Evolutionary conservation across 2,888 invertebrate genomes (phyloP).

Genomic region (Saturnia pavonia): DNA sequence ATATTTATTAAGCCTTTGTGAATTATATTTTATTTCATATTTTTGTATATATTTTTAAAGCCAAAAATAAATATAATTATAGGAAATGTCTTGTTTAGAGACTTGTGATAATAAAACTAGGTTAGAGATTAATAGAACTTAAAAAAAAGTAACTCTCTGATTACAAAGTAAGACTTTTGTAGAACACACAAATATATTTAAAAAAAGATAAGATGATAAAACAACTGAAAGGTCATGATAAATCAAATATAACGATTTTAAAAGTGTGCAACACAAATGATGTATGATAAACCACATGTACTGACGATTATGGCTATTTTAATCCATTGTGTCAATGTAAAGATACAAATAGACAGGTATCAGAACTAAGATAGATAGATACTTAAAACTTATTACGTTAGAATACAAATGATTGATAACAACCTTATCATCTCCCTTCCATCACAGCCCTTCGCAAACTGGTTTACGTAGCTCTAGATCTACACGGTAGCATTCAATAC

Average conservation of each 20-base stretch:
- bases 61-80: not conserved
- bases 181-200: not conserved
- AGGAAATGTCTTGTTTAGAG: not conserved
- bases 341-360: not conserved
- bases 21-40: not conserved
- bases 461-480: too few species aligned
- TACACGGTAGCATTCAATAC: too few species aligned
- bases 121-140: not conserved
- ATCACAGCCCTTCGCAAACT: too few species aligned
- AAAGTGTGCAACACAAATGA: not conserved
- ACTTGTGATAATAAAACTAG: not conserved
- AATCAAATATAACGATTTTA: slow-evolving; percentile 4
- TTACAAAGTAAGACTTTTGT: not conserved
- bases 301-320: not conserved
- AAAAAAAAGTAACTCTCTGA: not conserved
- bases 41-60: too few species aligned
- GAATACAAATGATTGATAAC: not conserved
- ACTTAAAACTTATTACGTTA: not conserved
- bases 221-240: slow-evolving; percentile 6
- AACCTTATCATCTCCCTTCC: too few species aligned
- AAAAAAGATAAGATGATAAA: slow-evolving; percentile 9
- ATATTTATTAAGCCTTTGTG: not conserved
- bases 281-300: not conserved
- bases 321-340: not conserved
- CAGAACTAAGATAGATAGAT: not conserved